Base-by-base conservation (phyloP, 2,888 invertebrate genomes). In the Zaprionus bogoriensis region DNA sequence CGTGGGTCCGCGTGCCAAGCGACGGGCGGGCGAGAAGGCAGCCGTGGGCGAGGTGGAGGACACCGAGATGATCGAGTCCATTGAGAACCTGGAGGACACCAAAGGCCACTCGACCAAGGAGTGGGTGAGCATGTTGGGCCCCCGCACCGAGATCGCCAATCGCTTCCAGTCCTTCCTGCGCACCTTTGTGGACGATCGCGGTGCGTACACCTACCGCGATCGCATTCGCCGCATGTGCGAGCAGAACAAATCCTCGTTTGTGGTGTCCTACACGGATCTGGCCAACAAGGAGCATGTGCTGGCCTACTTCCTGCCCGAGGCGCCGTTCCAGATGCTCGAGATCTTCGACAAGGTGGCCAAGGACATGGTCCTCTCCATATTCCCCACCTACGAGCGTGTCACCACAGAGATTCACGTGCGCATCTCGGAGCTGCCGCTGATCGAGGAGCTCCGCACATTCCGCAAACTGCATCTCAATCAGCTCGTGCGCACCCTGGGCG, bases 11-110 rank as follows among this genome's bases (percentile, higher is more conserved):
- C 91, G 92, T 7, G 94, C 94, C 1, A 96, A 96, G 79, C 92
- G 96, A 6, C 93, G 96, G 1, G 93, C 95, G 47, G 98, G 97
- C 0, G 98, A 98, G 90, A 95, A 96, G 87, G 97, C 98, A 0
- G 97, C 97, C 0, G 93, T 94, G 63, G 96, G 95, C 1, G 94
- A 94, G 39, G 92, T 94, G 7, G 96, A 95, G 54, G 95, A 96
- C 79, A 91, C 93, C 19, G 97, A 97, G 92, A 95, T 96, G 92
- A 95, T 98, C 41, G 99, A 99, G 91, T 97, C 98, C 54, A 98
- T 99, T 69, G 99, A 99, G 90, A 99, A 99, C 91, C 92, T 99
- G 27, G 99, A 99, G 90, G 99, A 99, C 85, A 98, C 98, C 4
- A 98, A 98, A 89, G 99, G 99, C 0, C 95, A 98, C 88, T 93